phyloP scores from a whole-genome alignment of 2,888 invertebrate species.

The Philonicus albiceps region DNA sequence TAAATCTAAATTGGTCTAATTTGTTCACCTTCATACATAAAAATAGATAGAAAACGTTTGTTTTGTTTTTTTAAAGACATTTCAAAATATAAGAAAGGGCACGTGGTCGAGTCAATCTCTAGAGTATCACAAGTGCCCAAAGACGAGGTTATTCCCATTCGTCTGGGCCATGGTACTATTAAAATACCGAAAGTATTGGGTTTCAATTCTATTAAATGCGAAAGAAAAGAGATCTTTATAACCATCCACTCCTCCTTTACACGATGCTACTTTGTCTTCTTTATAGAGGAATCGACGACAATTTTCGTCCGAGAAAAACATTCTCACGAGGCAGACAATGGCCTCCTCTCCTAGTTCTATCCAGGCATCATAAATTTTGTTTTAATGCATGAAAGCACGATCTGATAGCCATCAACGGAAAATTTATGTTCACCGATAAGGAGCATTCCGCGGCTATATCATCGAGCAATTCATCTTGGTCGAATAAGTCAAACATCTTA shows the following conservation, averaged over 20 bases:
- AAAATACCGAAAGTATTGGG: not conserved
- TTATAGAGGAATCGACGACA: not conserved
- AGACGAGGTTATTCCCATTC: not conserved
- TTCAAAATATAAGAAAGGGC: not conserved
- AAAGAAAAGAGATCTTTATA: not conserved
- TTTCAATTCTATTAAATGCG: not conserved
- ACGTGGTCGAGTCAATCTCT: not conserved
- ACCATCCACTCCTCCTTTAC: not conserved
- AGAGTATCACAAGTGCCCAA: not conserved
- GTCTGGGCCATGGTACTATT: not conserved
- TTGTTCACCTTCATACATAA: not conserved
- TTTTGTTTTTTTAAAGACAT: not conserved
- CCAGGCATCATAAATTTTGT: constrained; percentile 13
- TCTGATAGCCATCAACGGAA: constrained; percentile 20
- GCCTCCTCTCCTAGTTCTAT: not conserved
- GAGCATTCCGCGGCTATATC: constrained; percentile 11
- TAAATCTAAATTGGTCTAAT: not conserved
- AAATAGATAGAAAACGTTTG: not conserved
- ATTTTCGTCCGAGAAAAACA: not conserved
- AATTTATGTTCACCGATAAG: constrained; percentile 30
- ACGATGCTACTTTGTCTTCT: not conserved
- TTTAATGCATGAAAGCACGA: constrained; percentile 32
- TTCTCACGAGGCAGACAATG: constrained; percentile 14
- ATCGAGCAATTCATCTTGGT: constrained; percentile 28
- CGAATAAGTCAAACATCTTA: constrained; percentile 6